phyloP scores from a whole-genome alignment of 1,140 invertebrate genomes.

The Ceratosolen fusciceps region DNA sequence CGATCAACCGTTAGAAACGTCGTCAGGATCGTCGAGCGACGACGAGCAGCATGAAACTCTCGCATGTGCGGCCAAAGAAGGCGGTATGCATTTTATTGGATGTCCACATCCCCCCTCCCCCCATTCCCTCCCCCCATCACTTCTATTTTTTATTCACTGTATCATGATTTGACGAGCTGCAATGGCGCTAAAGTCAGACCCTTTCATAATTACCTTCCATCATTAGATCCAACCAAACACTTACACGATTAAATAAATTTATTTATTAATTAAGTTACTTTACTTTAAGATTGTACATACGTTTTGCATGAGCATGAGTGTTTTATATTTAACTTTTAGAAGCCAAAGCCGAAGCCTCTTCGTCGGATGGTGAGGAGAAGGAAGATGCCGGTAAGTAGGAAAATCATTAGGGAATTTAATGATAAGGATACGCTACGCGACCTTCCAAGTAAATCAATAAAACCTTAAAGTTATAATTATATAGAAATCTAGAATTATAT shows the following conservation, averaged over 20 bases:
- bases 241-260: slow-evolving; percentile 4
- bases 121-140: no score
- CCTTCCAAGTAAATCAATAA: no score
- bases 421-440: no score
- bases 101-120: no score
- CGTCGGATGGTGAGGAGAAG: slow-evolving; percentile 67
- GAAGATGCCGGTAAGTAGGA: slow-evolving; percentile 61
- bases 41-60: slow-evolving; percentile 68
- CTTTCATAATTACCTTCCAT: no score
- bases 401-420: no score
- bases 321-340: slow-evolving; percentile 63
- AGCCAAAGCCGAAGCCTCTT: slow-evolving; percentile 67
- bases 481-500: no score
- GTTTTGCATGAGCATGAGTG: slow-evolving; percentile 62
- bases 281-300: neutral
- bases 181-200: no score
- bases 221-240: no score
- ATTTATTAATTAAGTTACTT: neutral
- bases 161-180: no score
- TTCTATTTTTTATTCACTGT: no score
- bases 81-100: slow-evolving; percentile 56
- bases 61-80: slow-evolving; percentile 63
- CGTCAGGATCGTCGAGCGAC: slow-evolving; percentile 59
- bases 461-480: no score
- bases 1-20: slow-evolving; percentile 56